A percentile compares a stretch with the other conserved stretches of the same genome.
phyloP scores from a whole-genome alignment of 2,797 vertebrate genomes.

The Neopelma chrysocephalum region DNA sequence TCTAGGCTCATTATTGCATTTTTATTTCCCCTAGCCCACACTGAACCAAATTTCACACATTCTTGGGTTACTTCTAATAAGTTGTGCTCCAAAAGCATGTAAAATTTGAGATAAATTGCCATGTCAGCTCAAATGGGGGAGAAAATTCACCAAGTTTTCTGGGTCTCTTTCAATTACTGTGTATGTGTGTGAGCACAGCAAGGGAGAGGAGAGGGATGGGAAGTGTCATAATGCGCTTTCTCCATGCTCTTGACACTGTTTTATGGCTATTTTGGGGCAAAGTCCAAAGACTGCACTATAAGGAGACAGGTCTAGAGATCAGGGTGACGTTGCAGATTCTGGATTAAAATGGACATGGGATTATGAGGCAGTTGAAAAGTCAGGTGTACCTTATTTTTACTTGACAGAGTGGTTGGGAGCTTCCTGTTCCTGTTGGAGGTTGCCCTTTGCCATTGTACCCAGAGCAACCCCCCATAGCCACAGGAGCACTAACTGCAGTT shows the following conservation, averaged over 20 bases:
- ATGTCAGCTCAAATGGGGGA: background rate
- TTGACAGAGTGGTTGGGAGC: background rate
- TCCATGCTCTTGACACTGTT: background rate
- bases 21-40: background rate
- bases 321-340: background rate
- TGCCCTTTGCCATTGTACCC: background rate
- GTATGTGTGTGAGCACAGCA: background rate
- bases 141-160: background rate
- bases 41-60: background rate
- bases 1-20: background rate
- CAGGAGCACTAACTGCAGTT: background rate
- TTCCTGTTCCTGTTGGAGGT: background rate
- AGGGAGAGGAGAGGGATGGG: background rate
- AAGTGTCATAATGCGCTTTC: background rate
- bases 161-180: background rate
- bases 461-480: background rate
- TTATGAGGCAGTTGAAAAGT: background rate
- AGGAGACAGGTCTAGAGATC: background rate
- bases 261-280: background rate
- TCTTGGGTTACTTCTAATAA: background rate
- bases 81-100: background rate
- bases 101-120: background rate
- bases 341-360: rapidly evolving
- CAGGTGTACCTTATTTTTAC: background rate
- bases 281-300: background rate